Evolutionary conservation across 2,888 invertebrate genomes (phyloP), one percentile per base, ranked within the genome.

Genomic region (Euclidia mi): DNA sequence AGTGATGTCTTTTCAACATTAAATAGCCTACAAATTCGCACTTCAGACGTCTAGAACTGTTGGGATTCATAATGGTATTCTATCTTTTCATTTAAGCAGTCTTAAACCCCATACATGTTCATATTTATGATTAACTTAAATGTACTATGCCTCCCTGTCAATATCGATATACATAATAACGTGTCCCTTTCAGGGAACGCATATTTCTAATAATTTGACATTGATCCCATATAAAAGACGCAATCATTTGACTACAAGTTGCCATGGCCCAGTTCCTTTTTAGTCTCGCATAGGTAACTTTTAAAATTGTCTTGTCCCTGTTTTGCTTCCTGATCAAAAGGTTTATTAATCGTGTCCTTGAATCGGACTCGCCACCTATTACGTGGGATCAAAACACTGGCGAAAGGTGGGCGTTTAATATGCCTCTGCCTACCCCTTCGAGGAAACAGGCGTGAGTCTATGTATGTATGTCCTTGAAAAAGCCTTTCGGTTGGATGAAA

Each of bases 251-350:
- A 67, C 73, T 89, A 91, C 83, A 87, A 80, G 49, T 85, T 81
- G 9, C 82, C 82, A 25, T 71, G 74, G 4, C 68, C 69, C 41
- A 62, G 61, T 56, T 74, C 74, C 45, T 63, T 74, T 38, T 75
- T 79, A 9, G 75, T 71, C 42, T 79, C 76, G 49, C 82, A 88
- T 18, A 92, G 69, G 62, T 83, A 90, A 71, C 84, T 91, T 73
- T 87, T 91, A 18, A 87, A 81, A 45, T 76, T 76, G 20, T 84
- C 82, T n/a, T 78, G 77, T 10, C 75, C 73, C 34, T 83, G 82
- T 43, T 81, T 84, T 1, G 76, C 56, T 6, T 91, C 88, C 6
- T 79, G 80, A 46, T 90, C 90, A 58, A 91, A 88, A 31, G 91
- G 75, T 71, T 89, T 92, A 45, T 78, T 78, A 32, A 90, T 83